Evolutionary conservation across 2,888 invertebrate species (phyloP), one percentile per base, ranked within the genome.

Genomic region (Daptonema setosum): DNA sequence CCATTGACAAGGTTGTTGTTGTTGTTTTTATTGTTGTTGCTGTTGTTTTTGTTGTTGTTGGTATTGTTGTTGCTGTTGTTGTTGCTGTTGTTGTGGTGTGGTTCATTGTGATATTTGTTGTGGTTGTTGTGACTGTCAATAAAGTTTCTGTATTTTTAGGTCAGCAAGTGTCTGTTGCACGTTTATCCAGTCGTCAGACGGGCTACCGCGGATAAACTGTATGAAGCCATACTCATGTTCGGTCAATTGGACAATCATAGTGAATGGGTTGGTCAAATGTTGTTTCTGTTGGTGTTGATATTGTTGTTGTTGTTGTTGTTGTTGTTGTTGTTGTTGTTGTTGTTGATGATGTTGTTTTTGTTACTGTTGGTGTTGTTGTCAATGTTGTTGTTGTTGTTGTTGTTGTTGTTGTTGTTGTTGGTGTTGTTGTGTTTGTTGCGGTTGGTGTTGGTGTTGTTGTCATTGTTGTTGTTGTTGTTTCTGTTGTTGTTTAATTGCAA

Each of bases 181-280:
- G 26, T n/a, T 11, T 51, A 53, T 47, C 58, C 58, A 17, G 26
- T 47, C 11, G 48, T 58, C n/a, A 47, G 56, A 20, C 41, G 35
- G 29, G 11, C 57, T 25, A 63, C 66, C 0, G 67, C 67, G 25
- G 65, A 67, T 26, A 58, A 61, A 35, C 57, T 69, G 3, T 64
- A 66, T 51, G 66, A 69, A 45, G 63, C 64, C 28, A 56, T 68
- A 14, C 63, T 59, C 25, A 58, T 50, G n/a, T 58, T 26, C 29
- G 55, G 43, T 20, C 20, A 30, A 14, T 52, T 59, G 35, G 57
- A 59, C 52, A 59, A 59, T 29, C 59, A 59, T 30, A 47, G 30
- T 17, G 59, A 59, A 22, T 14, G 14, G n/a, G n/a, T 45, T 22
- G 22, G 14, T 17, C 3, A 22, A 3, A 17, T n/a, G 45, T n/a